Evolutionary conservation across 1,140 invertebrate genomes (phyloP).

Genomic region (Bombus superbus): DNA sequence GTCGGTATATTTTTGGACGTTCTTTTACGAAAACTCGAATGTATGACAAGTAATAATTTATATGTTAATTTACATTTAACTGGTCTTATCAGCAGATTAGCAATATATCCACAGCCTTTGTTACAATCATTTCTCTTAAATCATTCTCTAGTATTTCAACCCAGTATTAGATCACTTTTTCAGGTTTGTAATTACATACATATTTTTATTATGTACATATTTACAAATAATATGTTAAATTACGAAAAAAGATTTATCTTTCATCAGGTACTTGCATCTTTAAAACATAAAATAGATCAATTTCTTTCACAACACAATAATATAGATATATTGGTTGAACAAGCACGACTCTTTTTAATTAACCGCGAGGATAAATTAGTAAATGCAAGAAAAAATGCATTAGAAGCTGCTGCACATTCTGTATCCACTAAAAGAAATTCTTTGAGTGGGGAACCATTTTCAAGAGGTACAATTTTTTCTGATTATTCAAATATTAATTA

Average conservation of each 20-base stretch:
- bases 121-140: conserved; percentile 94
- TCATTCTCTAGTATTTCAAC: conserved; percentile 93
- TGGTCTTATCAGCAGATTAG: conserved; percentile 92
- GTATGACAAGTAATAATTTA: conserved; percentile 92
- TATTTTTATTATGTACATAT: background rate
- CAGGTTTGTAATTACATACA: conserved; percentile 86
- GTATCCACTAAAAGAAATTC: conserved; percentile 69
- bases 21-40: conserved; percentile 92
- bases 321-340: conserved; percentile 87
- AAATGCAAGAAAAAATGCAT: conserved; percentile 86
- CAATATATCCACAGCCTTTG: conserved; percentile 94
- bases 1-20: conserved; percentile 89
- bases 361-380: conserved; percentile 89
- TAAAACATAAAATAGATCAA: conserved; percentile 94
- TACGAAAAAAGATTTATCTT: conserved; percentile 25
- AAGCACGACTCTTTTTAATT: conserved; percentile 90
- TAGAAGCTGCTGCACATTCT: conserved; percentile 80
- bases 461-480: conserved; percentile 73
- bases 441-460: conserved; percentile 76
- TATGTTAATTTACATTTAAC: conserved; percentile 95
- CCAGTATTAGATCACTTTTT: conserved; percentile 94
- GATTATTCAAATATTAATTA: conserved; percentile 48
- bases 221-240: background rate
- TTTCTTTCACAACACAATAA: conserved; percentile 89
- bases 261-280: conserved; percentile 89